Conservation (phyloP, 2,888 invertebrate genomes). For the Acronicta leporina region DNA sequence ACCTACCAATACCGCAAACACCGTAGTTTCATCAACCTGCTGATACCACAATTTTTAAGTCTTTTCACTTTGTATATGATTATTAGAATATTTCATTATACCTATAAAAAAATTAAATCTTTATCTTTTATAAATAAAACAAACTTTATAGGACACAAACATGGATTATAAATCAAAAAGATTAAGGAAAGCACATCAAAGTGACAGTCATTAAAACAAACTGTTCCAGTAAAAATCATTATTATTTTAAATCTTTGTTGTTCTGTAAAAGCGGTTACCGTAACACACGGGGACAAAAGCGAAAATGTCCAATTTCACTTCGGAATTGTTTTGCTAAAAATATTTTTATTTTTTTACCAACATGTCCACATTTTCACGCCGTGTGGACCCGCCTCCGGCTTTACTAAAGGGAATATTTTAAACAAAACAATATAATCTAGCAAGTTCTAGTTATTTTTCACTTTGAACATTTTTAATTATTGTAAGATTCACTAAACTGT, state of each 20-base stretch:
- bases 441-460: too few relatives aligned
- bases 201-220: constrained; percentile 32
- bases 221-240: constrained; percentile 50
- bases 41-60: too few relatives aligned
- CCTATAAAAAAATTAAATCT: too few relatives aligned
- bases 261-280: constrained; percentile 52
- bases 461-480: neutral
- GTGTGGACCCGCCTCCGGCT: constrained; percentile 57
- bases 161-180: too few relatives aligned
- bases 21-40: too few relatives aligned
- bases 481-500: neutral
- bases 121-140: too few relatives aligned
- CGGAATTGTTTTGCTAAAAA: constrained; percentile 64
- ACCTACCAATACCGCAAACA: too few relatives aligned
- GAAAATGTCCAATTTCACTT: constrained; percentile 61
- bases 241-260: constrained; percentile 56
- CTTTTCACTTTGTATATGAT: too few relatives aligned
- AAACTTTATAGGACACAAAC: too few relatives aligned
- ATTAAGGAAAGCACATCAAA: constrained; percentile 7
- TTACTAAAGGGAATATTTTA: constrained; percentile 54
- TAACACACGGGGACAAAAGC: constrained; percentile 60
- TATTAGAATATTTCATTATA: too few relatives aligned
- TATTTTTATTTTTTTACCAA: constrained; percentile 50
- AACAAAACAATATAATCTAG: constrained; percentile 19
- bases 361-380: constrained; percentile 63